Percentiles rank a stretch among this genome's conserved stretches.
Conservation (phyloP, 30 jellyfish, hydroid and myxozoan species). For the Hydractinia symbiolongicarpus region DNA sequence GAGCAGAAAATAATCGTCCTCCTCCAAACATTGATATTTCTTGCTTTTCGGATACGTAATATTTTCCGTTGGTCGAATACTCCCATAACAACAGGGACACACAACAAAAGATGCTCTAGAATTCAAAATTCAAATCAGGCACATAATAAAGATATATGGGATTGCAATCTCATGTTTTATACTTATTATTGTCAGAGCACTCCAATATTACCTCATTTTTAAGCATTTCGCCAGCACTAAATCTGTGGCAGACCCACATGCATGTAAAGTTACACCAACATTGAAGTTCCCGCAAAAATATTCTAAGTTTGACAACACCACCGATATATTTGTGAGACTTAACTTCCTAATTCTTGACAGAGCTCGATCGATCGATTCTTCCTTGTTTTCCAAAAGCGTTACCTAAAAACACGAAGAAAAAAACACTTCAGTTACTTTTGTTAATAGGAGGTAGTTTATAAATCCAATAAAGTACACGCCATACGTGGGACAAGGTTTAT, state of each 20-base stretch:
- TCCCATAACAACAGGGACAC: slow-evolving; percentile 92
- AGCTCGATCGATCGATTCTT: slow-evolving; percentile 72
- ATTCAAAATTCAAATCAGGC: background rate
- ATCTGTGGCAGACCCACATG: slow-evolving; percentile 94
- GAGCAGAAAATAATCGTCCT: slow-evolving; percentile 40
- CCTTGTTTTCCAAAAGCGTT: slow-evolving; percentile 75
- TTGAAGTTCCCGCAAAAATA: slow-evolving; percentile 62
- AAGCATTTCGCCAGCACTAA: slow-evolving; percentile 59
- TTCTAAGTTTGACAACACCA: slow-evolving; percentile 56
- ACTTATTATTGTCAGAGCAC: background rate
- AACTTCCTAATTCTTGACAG: slow-evolving; percentile 33
- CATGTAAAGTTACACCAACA: slow-evolving; percentile 80
- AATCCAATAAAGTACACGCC: too few relatives aligned
- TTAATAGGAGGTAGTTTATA: too few relatives aligned
- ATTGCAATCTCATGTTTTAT: background rate
- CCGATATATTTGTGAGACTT: slow-evolving; percentile 39
- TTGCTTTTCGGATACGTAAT: slow-evolving; percentile 75
- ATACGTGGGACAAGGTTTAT: too few relatives aligned
- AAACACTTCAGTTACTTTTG: too few relatives aligned
- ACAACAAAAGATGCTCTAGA: slow-evolving; percentile 80
- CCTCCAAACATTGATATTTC: slow-evolving; percentile 14
- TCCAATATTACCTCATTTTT: slow-evolving; percentile 38
- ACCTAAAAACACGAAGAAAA: slow-evolving; percentile 28
- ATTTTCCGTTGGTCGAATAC: slow-evolving; percentile 45
- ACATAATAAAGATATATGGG: background rate